Conservation (phyloP, 2,888 invertebrate genomes). For the Pyrrhosoma nymphula region DNA sequence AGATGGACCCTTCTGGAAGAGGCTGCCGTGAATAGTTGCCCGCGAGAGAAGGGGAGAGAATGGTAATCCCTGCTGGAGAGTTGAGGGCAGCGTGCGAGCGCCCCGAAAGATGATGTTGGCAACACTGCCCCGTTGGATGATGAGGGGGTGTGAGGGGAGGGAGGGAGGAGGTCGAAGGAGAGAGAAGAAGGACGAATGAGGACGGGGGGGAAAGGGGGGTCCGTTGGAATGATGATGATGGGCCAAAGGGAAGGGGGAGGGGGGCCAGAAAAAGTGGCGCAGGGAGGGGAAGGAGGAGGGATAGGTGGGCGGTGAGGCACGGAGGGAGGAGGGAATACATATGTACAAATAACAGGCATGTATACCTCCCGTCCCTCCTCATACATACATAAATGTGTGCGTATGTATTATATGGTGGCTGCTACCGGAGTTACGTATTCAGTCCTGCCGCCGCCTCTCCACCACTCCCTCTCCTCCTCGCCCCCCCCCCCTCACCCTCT, state of each 20-base stretch:
- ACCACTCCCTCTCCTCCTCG: no score
- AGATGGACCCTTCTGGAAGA: background rate
- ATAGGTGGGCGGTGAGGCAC: background rate
- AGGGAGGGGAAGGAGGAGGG: background rate
- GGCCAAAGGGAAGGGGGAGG: background rate
- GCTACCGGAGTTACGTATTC: conserved; percentile 67
- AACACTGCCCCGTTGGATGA: conserved; percentile 26
- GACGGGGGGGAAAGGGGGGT: background rate
- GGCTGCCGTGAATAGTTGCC: background rate
- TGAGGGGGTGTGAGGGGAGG: background rate
- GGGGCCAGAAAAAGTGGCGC: conserved; percentile 58
- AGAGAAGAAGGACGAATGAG: conserved; percentile 7
- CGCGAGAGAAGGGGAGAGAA: background rate
- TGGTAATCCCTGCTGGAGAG: background rate
- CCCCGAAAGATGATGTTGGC: conserved; percentile 19
- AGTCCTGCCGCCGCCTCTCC: conserved; percentile 52
- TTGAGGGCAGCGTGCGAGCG: background rate
- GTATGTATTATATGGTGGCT: conserved; percentile 42
- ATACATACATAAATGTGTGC: conserved; percentile 24
- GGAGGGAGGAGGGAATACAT: background rate
- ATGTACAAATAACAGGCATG: background rate
- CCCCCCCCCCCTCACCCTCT: background rate
- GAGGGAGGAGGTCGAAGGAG: background rate
- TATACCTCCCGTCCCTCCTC: background rate
- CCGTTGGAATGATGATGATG: background rate